Base-by-base conservation (phyloP, 2,113 vertebrate genomes). In the Catagonus wagneri region DNA sequence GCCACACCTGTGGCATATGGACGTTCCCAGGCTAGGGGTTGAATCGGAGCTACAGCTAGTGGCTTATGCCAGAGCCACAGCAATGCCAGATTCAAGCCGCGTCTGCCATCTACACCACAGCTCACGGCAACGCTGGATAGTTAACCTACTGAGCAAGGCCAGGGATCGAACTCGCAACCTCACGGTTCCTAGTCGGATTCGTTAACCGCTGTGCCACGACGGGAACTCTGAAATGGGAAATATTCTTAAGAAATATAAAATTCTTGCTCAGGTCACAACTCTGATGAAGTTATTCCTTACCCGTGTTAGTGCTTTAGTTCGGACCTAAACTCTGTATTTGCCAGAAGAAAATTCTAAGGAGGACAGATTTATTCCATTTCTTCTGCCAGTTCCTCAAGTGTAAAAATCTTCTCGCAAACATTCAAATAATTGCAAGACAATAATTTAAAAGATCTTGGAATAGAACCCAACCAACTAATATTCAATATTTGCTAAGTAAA, bases 391-490 rank as follows among this genome's bases (percentile, higher is more conserved):
- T 96, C 75, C 50, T 80, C n/a, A 63, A 65, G 58, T 69, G 74
- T 87, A 39, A 34, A 72, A 66, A 61, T 93, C n/a, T 91, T 79
- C 65, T 25, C 25, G 16, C 6, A 80, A 69, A 80, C 3, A 12
- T 50, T 88, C 12, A 71, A 58, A 92, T 65, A 75, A 78, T 50
- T 93, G 17, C 88, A 76, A 50, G 15, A 78, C 14, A 94, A 78
- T 12, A 81, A 80, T 10, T 32, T 85, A 80, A 74, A 68, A 58
- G 63, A 66, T 72, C 52, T 10, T 92, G 63, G 7, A 87, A 61
- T 95, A 58, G 19, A 96, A 92, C 11, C 23, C 60, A 92, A 65
- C 2, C 44, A 52, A 97, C 75, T 76, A 94, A 27, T 84, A 85
- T 61, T 65, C 15, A 94, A 68, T 93, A 91, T 78, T 60, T 93